Conservation (phyloP, 2,797 vertebrate genomes). For the Austrolebias charrua region DNA sequence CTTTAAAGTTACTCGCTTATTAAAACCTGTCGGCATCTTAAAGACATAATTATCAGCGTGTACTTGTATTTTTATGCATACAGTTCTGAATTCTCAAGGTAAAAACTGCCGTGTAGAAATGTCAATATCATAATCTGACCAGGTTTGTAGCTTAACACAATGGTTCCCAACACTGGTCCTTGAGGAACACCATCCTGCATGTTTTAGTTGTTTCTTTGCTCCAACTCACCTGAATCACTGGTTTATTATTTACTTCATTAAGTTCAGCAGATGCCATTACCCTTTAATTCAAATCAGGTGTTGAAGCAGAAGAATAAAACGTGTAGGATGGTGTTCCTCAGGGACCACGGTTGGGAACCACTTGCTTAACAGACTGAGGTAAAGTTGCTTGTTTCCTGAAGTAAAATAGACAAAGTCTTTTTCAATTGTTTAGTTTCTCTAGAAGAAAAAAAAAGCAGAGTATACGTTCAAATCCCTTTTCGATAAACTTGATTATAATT, state of each 20-base stretch:
- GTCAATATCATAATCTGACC: slow-evolving; percentile 54
- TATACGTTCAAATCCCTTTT: slow-evolving; percentile 37
- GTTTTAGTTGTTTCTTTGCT: too few relatives aligned
- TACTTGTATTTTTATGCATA: slow-evolving; percentile 56
- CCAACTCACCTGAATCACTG: too few relatives aligned
- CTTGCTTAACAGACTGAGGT: slow-evolving; percentile 63
- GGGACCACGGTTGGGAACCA: too few relatives aligned
- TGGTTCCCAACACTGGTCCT: too few relatives aligned
- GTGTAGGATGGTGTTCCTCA: too few relatives aligned
- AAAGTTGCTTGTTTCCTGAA: slow-evolving; percentile 74
- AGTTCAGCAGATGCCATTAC: too few relatives aligned
- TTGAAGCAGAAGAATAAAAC: too few relatives aligned
- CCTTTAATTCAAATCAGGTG: too few relatives aligned
- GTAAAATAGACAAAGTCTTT: slow-evolving; percentile 38
- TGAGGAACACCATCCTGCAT: too few relatives aligned
- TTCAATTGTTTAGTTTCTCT: slow-evolving; percentile 12
- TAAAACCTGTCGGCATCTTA: slow-evolving; percentile 32
- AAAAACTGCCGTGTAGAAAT: slow-evolving; percentile 35
- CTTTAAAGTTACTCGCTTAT: slow-evolving; percentile 35
- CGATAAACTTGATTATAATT: slow-evolving; percentile 2
- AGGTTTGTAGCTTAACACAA: slow-evolving; percentile 48
- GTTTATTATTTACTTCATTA: too few relatives aligned
- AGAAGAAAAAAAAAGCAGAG: slow-evolving; percentile 19
- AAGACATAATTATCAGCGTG: slow-evolving; percentile 39
- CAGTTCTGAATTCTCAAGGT: slow-evolving; percentile 37